A percentile compares a stretch with the other conserved stretches of the same genome.
phyloP scores from a whole-genome alignment of 2,888 invertebrate genomes.

The Macaria notata region DNA sequence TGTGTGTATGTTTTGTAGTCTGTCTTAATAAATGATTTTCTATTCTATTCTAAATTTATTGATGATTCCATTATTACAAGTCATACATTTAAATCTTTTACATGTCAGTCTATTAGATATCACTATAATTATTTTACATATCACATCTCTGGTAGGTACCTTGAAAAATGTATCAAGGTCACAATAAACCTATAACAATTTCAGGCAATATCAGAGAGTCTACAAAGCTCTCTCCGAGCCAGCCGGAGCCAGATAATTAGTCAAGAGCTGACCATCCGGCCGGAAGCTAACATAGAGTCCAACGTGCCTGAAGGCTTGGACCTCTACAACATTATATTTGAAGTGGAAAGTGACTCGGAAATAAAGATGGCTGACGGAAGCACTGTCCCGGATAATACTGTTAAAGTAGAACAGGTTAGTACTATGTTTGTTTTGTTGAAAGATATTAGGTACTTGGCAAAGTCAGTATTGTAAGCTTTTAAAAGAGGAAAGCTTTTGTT shows the following conservation, averaged over 20 bases:
- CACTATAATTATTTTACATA: no score
- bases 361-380: slow-evolving; percentile 62
- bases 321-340: slow-evolving; percentile 70
- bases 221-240: slow-evolving; percentile 62
- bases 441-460: no score
- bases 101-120: no score
- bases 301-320: slow-evolving; percentile 74
- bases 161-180: no score
- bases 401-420: slow-evolving; percentile 53
- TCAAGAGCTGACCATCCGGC: slow-evolving; percentile 69
- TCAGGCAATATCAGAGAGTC: slow-evolving; percentile 72
- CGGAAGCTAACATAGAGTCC: slow-evolving; percentile 73
- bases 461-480: no score
- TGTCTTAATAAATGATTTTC: no score
- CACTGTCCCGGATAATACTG: slow-evolving; percentile 46
- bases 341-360: slow-evolving; percentile 70
- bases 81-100: no score
- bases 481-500: no score
- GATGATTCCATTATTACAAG: no score
- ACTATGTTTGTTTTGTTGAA: neutral
- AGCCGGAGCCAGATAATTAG: slow-evolving; percentile 69
- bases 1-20: no score
- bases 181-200: neutral
- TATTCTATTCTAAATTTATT: no score
- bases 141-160: no score